phyloP scores from a whole-genome alignment of 2,113 vertebrate genomes.

The Promerops cafer region DNA sequence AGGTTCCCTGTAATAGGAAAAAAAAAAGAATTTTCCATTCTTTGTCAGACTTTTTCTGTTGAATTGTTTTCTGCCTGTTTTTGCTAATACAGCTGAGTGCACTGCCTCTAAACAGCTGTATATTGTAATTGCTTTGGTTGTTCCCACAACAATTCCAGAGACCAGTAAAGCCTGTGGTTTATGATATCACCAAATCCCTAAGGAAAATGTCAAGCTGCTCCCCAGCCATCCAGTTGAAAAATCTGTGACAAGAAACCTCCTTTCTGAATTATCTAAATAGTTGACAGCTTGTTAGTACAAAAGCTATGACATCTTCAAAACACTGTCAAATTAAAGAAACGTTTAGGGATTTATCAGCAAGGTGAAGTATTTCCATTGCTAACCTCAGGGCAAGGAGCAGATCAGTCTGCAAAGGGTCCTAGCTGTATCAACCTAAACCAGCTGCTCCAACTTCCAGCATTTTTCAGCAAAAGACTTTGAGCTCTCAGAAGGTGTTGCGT shows the following conservation, averaged over 20 bases:
- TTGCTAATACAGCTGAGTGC: neutral
- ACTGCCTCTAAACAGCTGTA: neutral
- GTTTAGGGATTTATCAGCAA: neutral
- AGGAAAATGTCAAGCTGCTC: neutral
- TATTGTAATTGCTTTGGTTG: neutral
- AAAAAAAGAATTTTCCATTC: neutral
- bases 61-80: neutral
- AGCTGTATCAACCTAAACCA: neutral
- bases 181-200: neutral
- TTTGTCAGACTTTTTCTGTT: neutral
- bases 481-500: neutral
- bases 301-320: neutral
- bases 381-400: neutral
- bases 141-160: neutral
- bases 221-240: neutral
- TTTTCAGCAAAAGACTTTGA: neutral
- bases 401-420: neutral
- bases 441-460: neutral
- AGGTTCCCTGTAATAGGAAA: neutral
- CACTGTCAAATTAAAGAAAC: neutral
- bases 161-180: neutral
- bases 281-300: neutral
- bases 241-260: neutral
- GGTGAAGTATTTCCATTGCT: neutral
- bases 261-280: neutral